These are phyloP conservation scores for Rhagoletis pomonella DNA, from an alignment of 1,140 invertebrate genomes.

Conservation along the genomic window DNA sequence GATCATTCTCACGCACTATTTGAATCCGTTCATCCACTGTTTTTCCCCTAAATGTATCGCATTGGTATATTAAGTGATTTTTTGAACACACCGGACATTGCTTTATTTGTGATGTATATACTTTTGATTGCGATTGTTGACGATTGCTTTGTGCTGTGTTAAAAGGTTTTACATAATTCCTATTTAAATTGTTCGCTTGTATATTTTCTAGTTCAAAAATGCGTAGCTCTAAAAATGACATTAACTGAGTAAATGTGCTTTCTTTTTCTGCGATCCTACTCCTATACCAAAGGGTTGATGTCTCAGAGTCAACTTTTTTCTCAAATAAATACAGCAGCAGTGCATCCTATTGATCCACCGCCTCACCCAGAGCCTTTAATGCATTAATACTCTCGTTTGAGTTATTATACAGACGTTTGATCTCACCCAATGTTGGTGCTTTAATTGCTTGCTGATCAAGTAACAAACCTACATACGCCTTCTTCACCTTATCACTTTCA, in stretches of 20 bases:
- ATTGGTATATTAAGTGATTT: neutral
- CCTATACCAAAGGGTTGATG: neutral
- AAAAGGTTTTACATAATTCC: no score
- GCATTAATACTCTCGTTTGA: neutral
- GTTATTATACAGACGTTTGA: neutral
- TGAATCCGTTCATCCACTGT: neutral
- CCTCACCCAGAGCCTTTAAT: neutral
- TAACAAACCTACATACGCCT: slow-evolving; percentile 1
- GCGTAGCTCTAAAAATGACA: neutral
- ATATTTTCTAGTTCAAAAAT: neutral
- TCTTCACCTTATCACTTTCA: slow-evolving; percentile 4
- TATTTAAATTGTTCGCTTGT: neutral
- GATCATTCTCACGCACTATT: neutral
- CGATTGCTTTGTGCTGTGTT: neutral
- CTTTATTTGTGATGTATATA: neutral
- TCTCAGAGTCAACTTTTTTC: neutral
- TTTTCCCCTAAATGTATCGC: neutral
- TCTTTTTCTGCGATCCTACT: neutral
- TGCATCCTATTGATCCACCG: neutral
- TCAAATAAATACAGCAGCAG: neutral
- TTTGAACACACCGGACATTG: neutral
- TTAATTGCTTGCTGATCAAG: slow-evolving; percentile 16
- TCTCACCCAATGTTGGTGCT: neutral
- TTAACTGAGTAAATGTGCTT: neutral
- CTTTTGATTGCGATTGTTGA: neutral